A percentile compares a stretch with the other conserved stretches of the same genome.
These are phyloP conservation scores for Rhagoletis pomonella DNA, from an alignment of 1,140 invertebrate species.

Conservation along the genomic window DNA sequence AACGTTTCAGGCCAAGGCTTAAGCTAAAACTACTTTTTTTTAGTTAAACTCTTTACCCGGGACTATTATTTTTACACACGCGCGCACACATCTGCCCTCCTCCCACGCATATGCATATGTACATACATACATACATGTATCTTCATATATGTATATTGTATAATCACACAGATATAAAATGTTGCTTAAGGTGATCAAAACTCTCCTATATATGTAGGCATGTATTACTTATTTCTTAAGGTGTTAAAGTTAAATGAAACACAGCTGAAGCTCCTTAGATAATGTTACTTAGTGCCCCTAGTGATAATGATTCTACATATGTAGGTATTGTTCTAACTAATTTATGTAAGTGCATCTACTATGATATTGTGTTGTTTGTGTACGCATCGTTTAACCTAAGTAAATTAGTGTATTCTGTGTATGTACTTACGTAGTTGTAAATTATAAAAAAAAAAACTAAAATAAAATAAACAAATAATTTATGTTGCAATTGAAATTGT, in stretches of 20 bases:
- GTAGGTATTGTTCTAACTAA: not conserved
- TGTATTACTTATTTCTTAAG: not conserved
- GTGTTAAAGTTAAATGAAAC: not conserved
- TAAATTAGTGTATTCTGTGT: conserved; percentile 9
- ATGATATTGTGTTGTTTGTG: conserved; percentile 24
- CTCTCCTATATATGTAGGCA: not conserved
- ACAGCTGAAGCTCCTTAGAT: not conserved
- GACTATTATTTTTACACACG: too few relatives aligned
- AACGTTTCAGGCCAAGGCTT: too few relatives aligned
- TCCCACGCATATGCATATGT: too few relatives aligned
- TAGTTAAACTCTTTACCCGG: too few relatives aligned
- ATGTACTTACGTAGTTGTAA: conserved; percentile 18
- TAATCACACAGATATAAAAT: too few relatives aligned
- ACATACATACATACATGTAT: too few relatives aligned
- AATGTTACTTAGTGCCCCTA: not conserved
- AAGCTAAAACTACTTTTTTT: too few relatives aligned
- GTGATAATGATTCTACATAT: not conserved
- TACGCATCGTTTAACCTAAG: not conserved
- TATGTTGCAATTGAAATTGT: not conserved
- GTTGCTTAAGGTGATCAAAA: too few relatives aligned
- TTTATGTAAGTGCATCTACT: not conserved
- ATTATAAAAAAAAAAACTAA: not conserved
- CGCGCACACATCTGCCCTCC: too few relatives aligned
- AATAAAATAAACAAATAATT: not conserved
- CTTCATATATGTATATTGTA: too few relatives aligned